Base-by-base conservation (phyloP, 2,113 vertebrate genomes). In the Cyanoderma ruficeps region DNA sequence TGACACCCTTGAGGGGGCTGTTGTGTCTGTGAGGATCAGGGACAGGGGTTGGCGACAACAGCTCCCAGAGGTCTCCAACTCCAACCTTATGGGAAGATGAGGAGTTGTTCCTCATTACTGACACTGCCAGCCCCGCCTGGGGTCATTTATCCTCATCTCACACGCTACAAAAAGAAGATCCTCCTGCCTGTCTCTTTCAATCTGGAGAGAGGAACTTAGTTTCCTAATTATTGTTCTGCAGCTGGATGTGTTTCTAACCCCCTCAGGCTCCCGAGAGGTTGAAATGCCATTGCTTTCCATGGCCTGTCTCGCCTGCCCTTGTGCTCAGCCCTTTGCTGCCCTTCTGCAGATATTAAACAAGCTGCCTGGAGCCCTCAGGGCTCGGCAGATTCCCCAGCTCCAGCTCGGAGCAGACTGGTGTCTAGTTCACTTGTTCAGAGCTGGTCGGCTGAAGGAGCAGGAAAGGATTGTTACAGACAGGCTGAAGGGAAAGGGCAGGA, bases 81-180 rank as follows among this genome's bases (percentile, higher is more conserved):
- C 60, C 41, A 23, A 0, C 10, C 0, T 13, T 8, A 2, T 0
- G 0, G 78, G 75, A 17, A 42, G 35, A 17, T 2, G 27, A 61
- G 18, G 78, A 60, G 41, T 1, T 63, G 41, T 79, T 85, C 44
- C 63, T 78, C 28, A 2, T 84, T 69, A 13, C 42, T 50, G 61
- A 1, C 46, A 2, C 46, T 18, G 28, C 93, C 94, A 31, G 59
- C 9, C 4, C 74, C 57, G 63, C 84, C 39, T 0, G 3, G 59
- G 37, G 13, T 47, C 60, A 6, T 86, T 86, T 75, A 27, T 57
- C 83, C 65, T 82, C 64, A 15, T 23, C 44, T 52, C 49, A 35
- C 0, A 7, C 37, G 1, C 67, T 30, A 14, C 85, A 30, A 44
- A 88, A 64, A 44, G 9, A 11, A 78, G 71, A 60, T 70, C 68